Base-by-base conservation (phyloP, 2,797 vertebrate species). In the Sparus aurata region DNA sequence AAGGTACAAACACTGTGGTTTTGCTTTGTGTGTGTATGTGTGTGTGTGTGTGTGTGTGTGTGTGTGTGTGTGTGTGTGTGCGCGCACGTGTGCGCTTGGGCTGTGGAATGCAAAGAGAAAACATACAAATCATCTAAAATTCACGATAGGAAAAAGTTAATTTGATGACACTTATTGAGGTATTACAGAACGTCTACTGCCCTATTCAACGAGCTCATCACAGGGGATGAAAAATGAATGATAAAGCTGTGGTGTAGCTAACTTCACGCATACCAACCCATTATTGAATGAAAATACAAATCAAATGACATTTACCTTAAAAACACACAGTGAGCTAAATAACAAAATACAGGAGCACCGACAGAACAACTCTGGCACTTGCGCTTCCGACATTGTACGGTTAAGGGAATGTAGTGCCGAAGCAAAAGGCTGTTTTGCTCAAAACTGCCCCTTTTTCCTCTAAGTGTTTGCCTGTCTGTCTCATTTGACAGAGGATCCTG, bases 1-100 rank as follows among this genome's bases (percentile, higher is more conserved):
- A 75, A 80, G 73, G 83, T 73, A 80, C 67, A 79, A 68, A 15
- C 73, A 52, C 67, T 47, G 70, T 57, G 66, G 34, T 71, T 82
- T 74, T 82, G 59, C 59, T 59, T 47, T 17, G 55, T 67, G 25
- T 38, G 58, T 67, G 38, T 64, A 55, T 65, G 63, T 38, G 23
- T 53, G 55, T 66, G 76, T 59, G 58, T 54, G 20, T 53, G 43
- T 69, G 46, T 55, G 59, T 46, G 47, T 38, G 53, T 73, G 27
- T 41, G 59, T 13, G 10, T 22, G 30, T 53, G 11, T 45, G 9
- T 70, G 63, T 68, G 43, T n/a, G 54, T 63, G 67, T 23, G 25
- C 38, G 72, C 50, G 43, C 62, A 50, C 49, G 64, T 60, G 22
- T 77, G 62, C 71, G 63, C 41, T 25, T 22, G 12, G 34, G 54